These are phyloP conservation scores for Phaethornis superciliosus DNA, from an alignment of 2,113 vertebrate genomes.

Conservation along the genomic window DNA sequence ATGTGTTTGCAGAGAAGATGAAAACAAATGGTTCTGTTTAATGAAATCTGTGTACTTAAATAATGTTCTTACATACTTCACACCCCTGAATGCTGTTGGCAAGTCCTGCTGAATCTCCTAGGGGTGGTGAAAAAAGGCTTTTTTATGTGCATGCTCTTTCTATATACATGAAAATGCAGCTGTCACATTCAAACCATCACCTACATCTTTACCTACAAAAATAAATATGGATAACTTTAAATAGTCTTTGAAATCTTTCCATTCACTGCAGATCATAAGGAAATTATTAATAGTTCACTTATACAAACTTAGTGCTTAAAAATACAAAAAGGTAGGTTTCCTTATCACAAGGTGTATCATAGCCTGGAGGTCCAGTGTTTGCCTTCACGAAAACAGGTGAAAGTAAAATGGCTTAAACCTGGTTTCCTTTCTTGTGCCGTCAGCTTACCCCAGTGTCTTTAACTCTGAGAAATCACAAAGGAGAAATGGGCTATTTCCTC, in stretches of 20 bases:
- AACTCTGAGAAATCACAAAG: not conserved
- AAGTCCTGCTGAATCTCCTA: slow-evolving; percentile 17
- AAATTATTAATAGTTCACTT: not conserved
- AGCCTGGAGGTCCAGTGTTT: not conserved
- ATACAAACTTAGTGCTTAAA: not conserved
- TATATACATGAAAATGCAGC: slow-evolving; percentile 18
- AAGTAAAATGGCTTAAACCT: not conserved
- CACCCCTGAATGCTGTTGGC: slow-evolving; percentile 1
- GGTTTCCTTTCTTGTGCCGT: not conserved
- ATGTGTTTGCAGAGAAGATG: slow-evolving; percentile 46
- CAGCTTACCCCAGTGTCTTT: not conserved
- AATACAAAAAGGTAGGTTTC: not conserved
- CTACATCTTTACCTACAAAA: not conserved
- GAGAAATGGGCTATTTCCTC: not conserved
- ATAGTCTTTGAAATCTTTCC: not conserved
- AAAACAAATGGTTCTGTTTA: slow-evolving; percentile 60
- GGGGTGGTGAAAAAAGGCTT: not conserved
- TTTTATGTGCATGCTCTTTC: not conserved
- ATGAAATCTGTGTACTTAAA: slow-evolving; percentile 48
- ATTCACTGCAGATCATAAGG: not conserved
- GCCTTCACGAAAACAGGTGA: not conserved
- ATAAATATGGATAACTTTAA: not conserved
- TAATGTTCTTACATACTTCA: slow-evolving; percentile 52
- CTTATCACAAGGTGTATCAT: not conserved
- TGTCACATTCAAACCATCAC: not conserved